Base-by-base conservation (phyloP, 2,888 invertebrate species). In the Sycophila texana region DNA sequence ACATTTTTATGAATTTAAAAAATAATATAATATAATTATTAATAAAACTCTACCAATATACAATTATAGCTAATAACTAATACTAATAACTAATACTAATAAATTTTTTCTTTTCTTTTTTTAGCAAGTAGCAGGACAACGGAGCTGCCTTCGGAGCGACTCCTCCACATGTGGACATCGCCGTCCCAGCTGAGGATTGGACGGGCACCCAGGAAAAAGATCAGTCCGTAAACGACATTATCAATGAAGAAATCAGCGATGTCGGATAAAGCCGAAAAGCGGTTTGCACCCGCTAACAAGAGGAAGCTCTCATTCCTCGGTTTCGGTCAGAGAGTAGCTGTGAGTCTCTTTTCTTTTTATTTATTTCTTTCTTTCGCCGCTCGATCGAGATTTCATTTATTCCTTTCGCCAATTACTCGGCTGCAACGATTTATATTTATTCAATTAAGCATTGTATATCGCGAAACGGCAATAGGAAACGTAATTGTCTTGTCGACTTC, bases 301-400 rank as follows among this genome's bases (percentile, higher is more conserved):
- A 93, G 94, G 90, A 95, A 95, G 89, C 91, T 95, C 76, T 95
- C 95, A 71, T 95, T 95, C 90, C 92, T 95, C 82, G 94, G 95
- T 85, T 95, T 95, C 87, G 92, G 93, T 81, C 92, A 93, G 88
- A 92, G 92, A 92, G 91, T 87, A 91, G 92, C 91, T 85, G 91
- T 91, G 81, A 89, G 89, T 86, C 30, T 75, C 74, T 16, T 1
- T 30, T 13, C 7, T 18, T 20, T 39, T 74, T 60, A 20, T 18
- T 58, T 53, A n/a, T 51, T 71, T 61, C 39, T 39, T 39, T 39
- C 39, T 39, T 39, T 4, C 0, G 4, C 0, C 39, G 0, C 39
- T 39, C 39, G 39, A 39, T 39, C 7, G 39, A 7, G 4, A 39
- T 39, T 39, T 39, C 39, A 39, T 39, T 39, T 7, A 39, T 39